phyloP scores from a whole-genome alignment of 2,888 invertebrate species.

The Caradrina clavipalpis region DNA sequence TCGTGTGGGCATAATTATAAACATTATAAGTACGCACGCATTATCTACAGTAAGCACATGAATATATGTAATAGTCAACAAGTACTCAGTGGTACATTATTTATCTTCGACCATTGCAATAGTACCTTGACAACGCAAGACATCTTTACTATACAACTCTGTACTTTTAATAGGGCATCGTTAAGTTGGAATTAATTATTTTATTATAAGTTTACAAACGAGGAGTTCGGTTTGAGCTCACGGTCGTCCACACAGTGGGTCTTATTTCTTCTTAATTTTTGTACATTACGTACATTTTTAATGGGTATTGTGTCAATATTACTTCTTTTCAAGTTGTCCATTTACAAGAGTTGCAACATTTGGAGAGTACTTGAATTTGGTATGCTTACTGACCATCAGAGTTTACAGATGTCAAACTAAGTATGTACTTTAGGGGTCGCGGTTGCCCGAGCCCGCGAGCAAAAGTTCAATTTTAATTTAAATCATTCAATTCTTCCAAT shows the following conservation, averaged over 20 bases:
- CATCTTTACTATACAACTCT: conserved; percentile 69
- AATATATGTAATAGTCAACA: conserved; percentile 49
- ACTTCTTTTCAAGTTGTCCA: background rate
- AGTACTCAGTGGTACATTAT: conserved; percentile 55
- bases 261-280: conserved; percentile 43
- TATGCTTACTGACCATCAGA: background rate
- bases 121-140: conserved; percentile 67
- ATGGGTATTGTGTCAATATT: conserved; percentile 20
- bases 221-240: conserved; percentile 69
- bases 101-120: conserved; percentile 64
- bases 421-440: background rate
- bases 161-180: conserved; percentile 70
- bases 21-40: conserved; percentile 33
- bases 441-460: too few relatives aligned
- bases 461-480: too few relatives aligned
- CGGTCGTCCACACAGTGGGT: conserved; percentile 65
- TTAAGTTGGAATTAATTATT: conserved; percentile 74
- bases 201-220: conserved; percentile 65
- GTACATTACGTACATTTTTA: background rate
- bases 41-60: conserved; percentile 35
- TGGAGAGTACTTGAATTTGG: background rate
- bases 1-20: conserved; percentile 15
- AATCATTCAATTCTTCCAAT: too few relatives aligned
- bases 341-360: conserved; percentile 11
- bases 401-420: background rate